Evolutionary conservation across 2,888 invertebrate genomes (phyloP), one percentile per base, ranked within the genome.

Genomic region (Phalera bucephala): DNA sequence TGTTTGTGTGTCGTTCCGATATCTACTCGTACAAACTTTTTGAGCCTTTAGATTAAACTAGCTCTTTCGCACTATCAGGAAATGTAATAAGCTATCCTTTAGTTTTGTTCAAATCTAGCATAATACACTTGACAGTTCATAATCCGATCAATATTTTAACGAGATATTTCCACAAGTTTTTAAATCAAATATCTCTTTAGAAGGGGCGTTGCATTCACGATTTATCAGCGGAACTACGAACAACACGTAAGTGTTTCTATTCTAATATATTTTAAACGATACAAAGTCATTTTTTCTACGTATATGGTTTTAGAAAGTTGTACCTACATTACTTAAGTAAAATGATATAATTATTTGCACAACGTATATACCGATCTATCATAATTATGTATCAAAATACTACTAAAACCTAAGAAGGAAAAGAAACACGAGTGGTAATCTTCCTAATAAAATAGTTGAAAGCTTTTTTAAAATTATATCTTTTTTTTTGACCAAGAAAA

Each of bases 251-350:
- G 27, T 27, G n/a, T n/a, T n/a, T n/a, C n/a, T n/a, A n/a, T n/a
- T n/a, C n/a, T n/a, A n/a, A n/a, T n/a, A n/a, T n/a, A n/a, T n/a
- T n/a, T n/a, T n/a, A n/a, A n/a, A n/a, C n/a, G n/a, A n/a, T n/a
- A n/a, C n/a, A n/a, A 21, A 21, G 8, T 21, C 7, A 1, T 13
- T 27, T 8, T 14, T 8, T 27, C 14, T 9, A 9, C 14, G 2
- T 9, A 27, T 13, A 10, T 27, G 14, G n/a, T 14, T 14, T n/a
- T 27, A 27, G 27, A 27, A 27, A 36, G 36, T 31, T 36, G 21
- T 20, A 31, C 5, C 17, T 17, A 17, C 17, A 17, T 17, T 5
- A 3, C 17, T 17, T n/a, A n/a, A n/a, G n/a, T n/a, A n/a, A n/a
- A n/a, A n/a, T n/a, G n/a, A n/a, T n/a, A n/a, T n/a, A n/a, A n/a